Evolutionary conservation across 1,140 invertebrate species (phyloP).

Genomic region (Drosophila navojoa): DNA sequence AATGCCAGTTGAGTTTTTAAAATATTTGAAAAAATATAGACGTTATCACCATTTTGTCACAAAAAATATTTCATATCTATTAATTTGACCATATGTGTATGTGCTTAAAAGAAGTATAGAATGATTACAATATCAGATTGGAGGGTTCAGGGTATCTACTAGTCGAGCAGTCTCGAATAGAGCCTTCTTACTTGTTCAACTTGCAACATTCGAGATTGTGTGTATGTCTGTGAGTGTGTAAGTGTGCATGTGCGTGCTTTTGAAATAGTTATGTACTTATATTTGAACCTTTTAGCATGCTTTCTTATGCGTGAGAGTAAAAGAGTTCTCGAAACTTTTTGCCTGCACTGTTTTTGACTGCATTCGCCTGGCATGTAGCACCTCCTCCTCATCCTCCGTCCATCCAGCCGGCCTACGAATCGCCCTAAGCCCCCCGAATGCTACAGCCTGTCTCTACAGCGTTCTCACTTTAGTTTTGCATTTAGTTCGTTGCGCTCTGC

Average conservation of each 20-base stretch:
- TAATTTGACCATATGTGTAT: too few species aligned
- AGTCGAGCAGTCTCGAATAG: too few species aligned
- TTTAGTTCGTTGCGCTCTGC: conserved; percentile 13
- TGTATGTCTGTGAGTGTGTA: conserved; percentile 13
- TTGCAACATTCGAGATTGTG: conserved; percentile 64
- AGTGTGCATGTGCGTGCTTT: conserved; percentile 60
- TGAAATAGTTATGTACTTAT: conserved; percentile 81
- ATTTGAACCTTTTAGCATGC: conserved; percentile 74
- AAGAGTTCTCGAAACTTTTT: conserved; percentile 71
- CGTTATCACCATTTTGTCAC: too few species aligned
- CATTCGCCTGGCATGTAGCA: conserved; percentile 32
- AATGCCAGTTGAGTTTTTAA: too few species aligned
- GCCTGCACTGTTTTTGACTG: conserved; percentile 81
- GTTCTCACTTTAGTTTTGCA: conserved; percentile 16
- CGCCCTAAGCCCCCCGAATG: neutral
- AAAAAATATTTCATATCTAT: too few species aligned
- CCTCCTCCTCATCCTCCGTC: neutral
- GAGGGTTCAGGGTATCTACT: too few species aligned
- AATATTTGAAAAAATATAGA: too few species aligned
- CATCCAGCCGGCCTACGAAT: conserved; percentile 5
- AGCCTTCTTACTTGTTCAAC: too few species aligned
- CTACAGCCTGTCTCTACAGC: conserved; percentile 23
- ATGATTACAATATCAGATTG: too few species aligned
- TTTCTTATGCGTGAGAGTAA: conserved; percentile 55
- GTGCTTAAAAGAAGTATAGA: too few species aligned